Evolutionary conservation across 2,113 vertebrate species (phyloP).

Genomic region (Gnathonemus longibarbis): DNA sequence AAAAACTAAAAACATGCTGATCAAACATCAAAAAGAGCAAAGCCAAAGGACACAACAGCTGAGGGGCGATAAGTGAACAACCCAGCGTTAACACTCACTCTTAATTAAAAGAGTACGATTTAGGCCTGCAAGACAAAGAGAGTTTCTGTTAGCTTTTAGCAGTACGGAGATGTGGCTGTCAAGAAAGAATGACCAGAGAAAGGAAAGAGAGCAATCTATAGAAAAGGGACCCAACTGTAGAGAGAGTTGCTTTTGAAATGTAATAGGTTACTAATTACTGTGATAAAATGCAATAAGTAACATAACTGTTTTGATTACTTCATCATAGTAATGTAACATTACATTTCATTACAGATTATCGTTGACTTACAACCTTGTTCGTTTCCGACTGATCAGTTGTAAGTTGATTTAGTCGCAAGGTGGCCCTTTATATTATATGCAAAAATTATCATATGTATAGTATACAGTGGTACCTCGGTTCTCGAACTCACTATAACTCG

Average conservation of each 20-base stretch:
- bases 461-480: too few species aligned
- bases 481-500: too few species aligned
- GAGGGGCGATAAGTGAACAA: background rate
- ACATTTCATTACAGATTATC: background rate
- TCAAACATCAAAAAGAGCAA: background rate
- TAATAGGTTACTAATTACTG: background rate
- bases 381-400: too few species aligned
- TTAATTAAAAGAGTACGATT: constrained; percentile 75
- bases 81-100: constrained; percentile 65
- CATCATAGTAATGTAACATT: background rate
- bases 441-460: too few species aligned
- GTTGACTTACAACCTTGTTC: too few species aligned
- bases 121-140: constrained; percentile 73
- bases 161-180: background rate
- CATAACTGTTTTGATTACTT: background rate
- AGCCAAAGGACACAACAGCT: background rate
- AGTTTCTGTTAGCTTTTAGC: constrained; percentile 13
- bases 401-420: too few species aligned
- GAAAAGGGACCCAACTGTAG: background rate
- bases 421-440: too few species aligned
- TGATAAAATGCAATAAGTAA: background rate
- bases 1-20: constrained; percentile 6
- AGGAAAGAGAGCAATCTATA: background rate
- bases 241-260: background rate
- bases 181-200: background rate